Evolutionary conservation across 2,888 invertebrate species (phyloP).

Genomic region (Gandaritis pyraliata): DNA sequence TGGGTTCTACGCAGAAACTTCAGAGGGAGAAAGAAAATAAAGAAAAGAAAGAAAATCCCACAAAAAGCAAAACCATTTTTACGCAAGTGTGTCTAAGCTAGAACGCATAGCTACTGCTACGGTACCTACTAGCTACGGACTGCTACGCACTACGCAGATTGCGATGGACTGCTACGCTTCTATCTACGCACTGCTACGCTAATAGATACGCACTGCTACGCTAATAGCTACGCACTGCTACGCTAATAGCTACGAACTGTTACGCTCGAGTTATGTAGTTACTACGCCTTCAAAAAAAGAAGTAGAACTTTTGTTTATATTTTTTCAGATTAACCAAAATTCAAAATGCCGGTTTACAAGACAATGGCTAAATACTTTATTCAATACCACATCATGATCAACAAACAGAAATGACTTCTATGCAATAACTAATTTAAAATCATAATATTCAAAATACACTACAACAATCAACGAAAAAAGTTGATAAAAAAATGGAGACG

Average conservation of each 20-base stretch:
- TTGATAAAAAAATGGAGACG: not conserved
- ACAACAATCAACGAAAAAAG: not conserved
- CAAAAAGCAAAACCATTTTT: no score
- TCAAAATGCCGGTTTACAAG: conserved; percentile 13
- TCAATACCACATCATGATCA: conserved; percentile 1
- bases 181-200: conserved; percentile 1
- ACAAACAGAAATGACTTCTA: not conserved
- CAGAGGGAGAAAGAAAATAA: no score
- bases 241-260: no score
- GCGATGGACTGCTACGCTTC: not conserved
- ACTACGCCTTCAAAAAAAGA: not conserved
- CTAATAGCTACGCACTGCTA: not conserved
- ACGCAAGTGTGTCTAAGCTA: no score
- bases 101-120: no score
- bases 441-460: not conserved
- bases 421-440: not conserved
- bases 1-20: no score
- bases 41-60: no score
- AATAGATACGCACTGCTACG: not conserved
- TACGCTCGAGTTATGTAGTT: no score
- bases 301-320: not conserved
- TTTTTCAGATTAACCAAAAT: conserved; percentile 2
- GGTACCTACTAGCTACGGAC: no score
- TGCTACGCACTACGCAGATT: no score
- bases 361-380: conserved; percentile 13